Percentiles rank a stretch among this genome's conserved stretches.
phyloP scores from a whole-genome alignment of 1,140 invertebrate genomes.

The Wasmannia auropunctata region DNA sequence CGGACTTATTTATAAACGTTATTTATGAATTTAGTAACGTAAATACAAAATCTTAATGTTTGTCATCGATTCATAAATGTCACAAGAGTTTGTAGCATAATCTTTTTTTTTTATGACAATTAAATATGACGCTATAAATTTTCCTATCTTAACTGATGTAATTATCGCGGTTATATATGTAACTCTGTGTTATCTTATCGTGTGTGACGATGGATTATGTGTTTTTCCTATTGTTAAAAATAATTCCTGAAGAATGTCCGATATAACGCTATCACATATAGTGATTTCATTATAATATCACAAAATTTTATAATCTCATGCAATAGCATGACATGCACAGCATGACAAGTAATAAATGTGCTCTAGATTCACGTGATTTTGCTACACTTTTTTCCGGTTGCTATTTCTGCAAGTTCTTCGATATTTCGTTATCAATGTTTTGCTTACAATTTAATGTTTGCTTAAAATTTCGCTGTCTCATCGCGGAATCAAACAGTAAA shows the following conservation, averaged over 20 bases:
- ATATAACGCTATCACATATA: not conserved
- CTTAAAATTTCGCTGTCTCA: not conserved
- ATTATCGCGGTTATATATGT: not conserved
- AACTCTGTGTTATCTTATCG: constrained; percentile 1
- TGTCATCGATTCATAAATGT: not conserved
- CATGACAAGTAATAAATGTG: not conserved
- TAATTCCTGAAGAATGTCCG: not conserved
- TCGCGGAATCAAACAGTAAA: not conserved
- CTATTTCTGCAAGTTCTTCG: not conserved
- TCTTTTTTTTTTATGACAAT: not conserved
- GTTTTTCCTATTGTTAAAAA: not conserved
- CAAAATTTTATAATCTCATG: not conserved
- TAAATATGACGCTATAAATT: not conserved
- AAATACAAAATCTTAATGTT: not conserved
- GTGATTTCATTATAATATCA: not conserved
- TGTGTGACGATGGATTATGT: not conserved
- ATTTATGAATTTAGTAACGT: no score
- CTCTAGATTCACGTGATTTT: not conserved
- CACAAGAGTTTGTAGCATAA: not conserved
- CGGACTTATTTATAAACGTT: not conserved
- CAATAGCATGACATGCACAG: not conserved
- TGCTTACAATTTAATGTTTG: not conserved
- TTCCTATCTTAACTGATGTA: not conserved
- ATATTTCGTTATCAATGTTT: not conserved
- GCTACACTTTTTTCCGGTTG: not conserved